Base-by-base conservation (phyloP, 2,113 vertebrate genomes). In the Ochotona curzoniae region DNA sequence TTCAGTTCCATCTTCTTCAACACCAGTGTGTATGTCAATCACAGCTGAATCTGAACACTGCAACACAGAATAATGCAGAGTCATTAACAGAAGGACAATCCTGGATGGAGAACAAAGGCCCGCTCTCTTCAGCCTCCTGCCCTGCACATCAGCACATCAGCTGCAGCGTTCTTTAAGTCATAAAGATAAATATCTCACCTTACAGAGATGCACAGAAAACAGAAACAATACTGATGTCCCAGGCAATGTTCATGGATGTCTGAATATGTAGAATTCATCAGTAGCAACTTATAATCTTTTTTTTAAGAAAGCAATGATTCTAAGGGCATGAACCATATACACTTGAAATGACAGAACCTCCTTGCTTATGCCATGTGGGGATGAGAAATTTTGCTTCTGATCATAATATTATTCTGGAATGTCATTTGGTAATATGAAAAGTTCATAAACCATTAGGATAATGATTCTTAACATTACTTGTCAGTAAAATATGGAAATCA, bases 361-460 rank as follows among this genome's bases (percentile, higher is more conserved):
- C 74, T 96, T 97, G 93, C 93, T 83, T 96, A 91, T 89, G 85
- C 94, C 87, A 95, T 80, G 2, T 60, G 44, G 30, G 60, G 30
- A 94, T 95, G 80, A 97, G 78, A 94, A 96, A 96, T 63, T 90
- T 84, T 95, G 66, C 67, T 94, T 15, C 67, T 78, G 70, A 94
- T 97, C 89, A 96, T 97, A 97, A 96, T 95, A 97, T 98, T 97
- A 92, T 82, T 90, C 88, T 49, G 92, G 93, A 94, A 97, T 94
- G 91, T 97, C 94, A 96, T 49, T 96, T 85, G 91, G 32, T 95
- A 94, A 89, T 38, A 7, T 75, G 92, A 92, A 90, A 97, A 96
- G 94, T 98, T 97, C 96, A 97, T 96, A 97, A 97, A 73, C 83
- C 82, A 97, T 98, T 97, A 97, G 54, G 88, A 97, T 98, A 98